A percentile compares a stretch with the other conserved stretches of the same genome.
Conservation (phyloP, 2,888 invertebrate species). For the Xanthia icteritia region DNA sequence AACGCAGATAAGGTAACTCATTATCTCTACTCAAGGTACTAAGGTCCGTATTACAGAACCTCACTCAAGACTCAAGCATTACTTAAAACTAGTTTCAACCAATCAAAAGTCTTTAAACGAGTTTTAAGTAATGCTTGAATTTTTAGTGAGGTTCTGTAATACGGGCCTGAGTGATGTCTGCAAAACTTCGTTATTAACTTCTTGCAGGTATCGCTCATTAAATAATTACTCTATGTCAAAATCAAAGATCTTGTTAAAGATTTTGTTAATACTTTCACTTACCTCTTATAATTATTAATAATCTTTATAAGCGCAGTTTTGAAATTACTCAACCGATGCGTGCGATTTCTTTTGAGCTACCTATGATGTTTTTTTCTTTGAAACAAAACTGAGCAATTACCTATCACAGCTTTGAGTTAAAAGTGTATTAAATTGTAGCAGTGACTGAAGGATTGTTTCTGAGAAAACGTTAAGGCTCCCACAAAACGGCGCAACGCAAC, state of each 20-base stretch:
- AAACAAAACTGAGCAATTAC: conserved; percentile 15
- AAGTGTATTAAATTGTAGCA: neutral
- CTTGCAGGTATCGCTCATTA: neutral
- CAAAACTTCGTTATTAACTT: neutral
- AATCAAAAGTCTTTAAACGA: too few species aligned
- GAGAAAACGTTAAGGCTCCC: neutral
- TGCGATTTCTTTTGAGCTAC: conserved; percentile 19
- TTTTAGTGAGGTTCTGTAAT: too few species aligned
- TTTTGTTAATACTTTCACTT: conserved; percentile 17
- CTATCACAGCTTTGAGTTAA: conserved; percentile 8
- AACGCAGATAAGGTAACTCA: too few species aligned
- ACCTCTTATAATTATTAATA: conserved; percentile 9
- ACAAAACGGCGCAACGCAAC: neutral
- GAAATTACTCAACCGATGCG: conserved; percentile 30
- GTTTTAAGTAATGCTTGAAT: too few species aligned
- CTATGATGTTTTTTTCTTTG: conserved; percentile 2
- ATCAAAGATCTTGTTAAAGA: conserved; percentile 7
- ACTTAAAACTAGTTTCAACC: too few species aligned
- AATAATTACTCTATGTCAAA: conserved; percentile 28
- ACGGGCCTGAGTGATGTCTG: too few species aligned
- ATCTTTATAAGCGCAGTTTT: conserved; percentile 11
- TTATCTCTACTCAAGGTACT: too few species aligned
- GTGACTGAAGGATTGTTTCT: conserved; percentile 22
- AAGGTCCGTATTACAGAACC: too few species aligned
- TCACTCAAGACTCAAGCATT: too few species aligned